These are phyloP conservation scores for Okamejei kenojei DNA, from an alignment of 2,797 vertebrate species.

Conservation along the genomic window DNA sequence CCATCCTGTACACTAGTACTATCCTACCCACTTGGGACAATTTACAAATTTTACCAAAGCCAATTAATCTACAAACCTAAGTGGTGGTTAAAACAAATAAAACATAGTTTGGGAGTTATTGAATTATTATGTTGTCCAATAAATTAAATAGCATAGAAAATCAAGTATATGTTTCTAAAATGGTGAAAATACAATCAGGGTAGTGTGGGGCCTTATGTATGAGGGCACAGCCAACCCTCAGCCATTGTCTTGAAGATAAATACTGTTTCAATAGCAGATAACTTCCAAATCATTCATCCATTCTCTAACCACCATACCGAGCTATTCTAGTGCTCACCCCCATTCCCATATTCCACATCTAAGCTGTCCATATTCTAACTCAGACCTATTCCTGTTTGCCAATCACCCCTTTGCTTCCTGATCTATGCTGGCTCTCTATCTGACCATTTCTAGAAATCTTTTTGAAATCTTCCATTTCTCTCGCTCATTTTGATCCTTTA, in stretches of 20 bases:
- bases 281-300: background rate
- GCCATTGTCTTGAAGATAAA: background rate
- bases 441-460: background rate
- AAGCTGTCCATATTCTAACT: background rate
- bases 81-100: background rate
- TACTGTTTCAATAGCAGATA: background rate
- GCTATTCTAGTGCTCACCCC: background rate
- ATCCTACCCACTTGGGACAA: too few relatives aligned
- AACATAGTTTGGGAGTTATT: background rate
- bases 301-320: background rate
- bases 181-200: too few relatives aligned
- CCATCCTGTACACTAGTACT: too few relatives aligned
- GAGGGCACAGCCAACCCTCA: too few relatives aligned
- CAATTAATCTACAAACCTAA: too few relatives aligned
- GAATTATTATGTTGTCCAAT: background rate
- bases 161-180: background rate
- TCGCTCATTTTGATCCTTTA: background rate
- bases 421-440: background rate
- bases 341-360: background rate
- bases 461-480: background rate
- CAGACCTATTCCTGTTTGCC: background rate
- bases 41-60: too few relatives aligned
- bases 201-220: background rate
- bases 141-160: background rate
- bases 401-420: background rate